These are phyloP conservation scores for Oxycera nigricornis DNA, from an alignment of 2,888 invertebrate genomes.

Conservation along the genomic window DNA sequence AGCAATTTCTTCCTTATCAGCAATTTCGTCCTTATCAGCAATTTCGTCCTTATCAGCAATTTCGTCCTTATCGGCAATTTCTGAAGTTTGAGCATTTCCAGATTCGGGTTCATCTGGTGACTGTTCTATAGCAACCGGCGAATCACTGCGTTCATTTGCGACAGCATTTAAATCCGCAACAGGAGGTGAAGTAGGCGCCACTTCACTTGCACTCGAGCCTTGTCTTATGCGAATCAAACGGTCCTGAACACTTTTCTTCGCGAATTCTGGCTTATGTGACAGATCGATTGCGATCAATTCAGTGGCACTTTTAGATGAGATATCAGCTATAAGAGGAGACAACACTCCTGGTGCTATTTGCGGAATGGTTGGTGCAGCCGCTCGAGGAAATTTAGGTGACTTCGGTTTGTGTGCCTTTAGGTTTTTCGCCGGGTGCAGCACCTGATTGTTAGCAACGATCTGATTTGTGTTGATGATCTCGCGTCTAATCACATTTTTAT, in stretches of 20 bases:
- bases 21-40: background rate
- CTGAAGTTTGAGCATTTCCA: no score
- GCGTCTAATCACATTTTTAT: conserved; percentile 10
- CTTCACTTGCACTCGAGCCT: background rate
- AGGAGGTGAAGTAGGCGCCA: background rate
- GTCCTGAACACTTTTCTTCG: conserved; percentile 47
- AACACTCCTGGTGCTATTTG: background rate
- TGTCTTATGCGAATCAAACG: conserved; percentile 42
- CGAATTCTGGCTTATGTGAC: conserved; percentile 47
- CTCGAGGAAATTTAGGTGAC: conserved; percentile 15
- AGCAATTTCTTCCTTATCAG: background rate
- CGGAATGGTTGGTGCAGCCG: background rate
- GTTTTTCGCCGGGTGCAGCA: background rate
- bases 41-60: background rate
- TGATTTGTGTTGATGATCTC: background rate
- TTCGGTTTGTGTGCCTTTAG: conserved; percentile 5
- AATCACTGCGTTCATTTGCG: no score
- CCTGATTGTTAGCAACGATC: background rate
- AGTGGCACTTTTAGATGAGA: conserved; percentile 28
- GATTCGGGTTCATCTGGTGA: no score
- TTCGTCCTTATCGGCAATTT: background rate
- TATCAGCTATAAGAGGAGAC: conserved; percentile 26
- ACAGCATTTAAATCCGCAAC: no score
- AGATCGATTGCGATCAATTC: conserved; percentile 40
- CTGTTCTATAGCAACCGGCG: no score